Base-by-base conservation (phyloP, 2,888 invertebrate species). In the Euspilapteryx auroguttella region DNA sequence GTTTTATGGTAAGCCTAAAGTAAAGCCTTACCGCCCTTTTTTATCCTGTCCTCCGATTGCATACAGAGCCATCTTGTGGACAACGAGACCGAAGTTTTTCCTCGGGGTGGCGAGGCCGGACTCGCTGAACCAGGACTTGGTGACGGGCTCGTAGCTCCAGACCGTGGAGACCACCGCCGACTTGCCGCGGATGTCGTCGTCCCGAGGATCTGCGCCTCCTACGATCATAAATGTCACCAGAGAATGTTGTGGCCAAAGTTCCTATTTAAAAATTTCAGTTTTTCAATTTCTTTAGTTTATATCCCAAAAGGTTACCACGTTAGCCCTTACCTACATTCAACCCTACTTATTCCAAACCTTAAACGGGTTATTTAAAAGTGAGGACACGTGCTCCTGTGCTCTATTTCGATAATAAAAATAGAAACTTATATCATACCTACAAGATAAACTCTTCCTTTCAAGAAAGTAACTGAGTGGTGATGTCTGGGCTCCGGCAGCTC, bases 11-110 rank as follows among this genome's bases (percentile, higher is more conserved):
- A n/a, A n/a, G n/a, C n/a, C n/a, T n/a, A n/a, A n/a, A n/a, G n/a
- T n/a, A n/a, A n/a, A n/a, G n/a, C n/a, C 38, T 40, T 32, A 69
- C 75, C 75, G 77, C 47, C 82, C 81, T 42, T 79, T 78, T 34
- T 75, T 76, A 47, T 82, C 83, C 55, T 85, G 83, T 5, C 87
- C 87, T 1, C 87, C 87, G 34, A 87, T 82, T 3, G 84, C 84
- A 41, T 80, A 86, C 39, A 88, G 58, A n/a, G 80, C 80, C 52
- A 81, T 80, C 13, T 79, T 77, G 38, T 79, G 78, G 2, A 80
- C 82, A n/a, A 85, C 80, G 4, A 86, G 62, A 0, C 84, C 85
- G 42, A 87, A 87, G 57, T 85, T 83, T 50, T 84, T 82, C 38
- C 86, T 68, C 1, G 81, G 71, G 13, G 77, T 66, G 11, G 78